Evolutionary conservation across 2,113 vertebrate species (phyloP).

Genomic region (Nycticryphes semicollaris): DNA sequence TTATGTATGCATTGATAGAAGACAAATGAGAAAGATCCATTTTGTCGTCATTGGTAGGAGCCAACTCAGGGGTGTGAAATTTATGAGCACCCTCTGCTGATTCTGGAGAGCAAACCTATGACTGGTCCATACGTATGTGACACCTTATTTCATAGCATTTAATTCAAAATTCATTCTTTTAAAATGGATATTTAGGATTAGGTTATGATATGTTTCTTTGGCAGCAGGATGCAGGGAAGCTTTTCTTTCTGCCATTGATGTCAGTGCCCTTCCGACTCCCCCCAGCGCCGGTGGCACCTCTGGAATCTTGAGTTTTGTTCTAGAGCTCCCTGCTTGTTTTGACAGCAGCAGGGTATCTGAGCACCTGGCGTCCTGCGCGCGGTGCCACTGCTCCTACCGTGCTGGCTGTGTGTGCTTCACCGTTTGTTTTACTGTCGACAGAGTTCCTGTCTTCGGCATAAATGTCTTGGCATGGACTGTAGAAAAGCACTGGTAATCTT

Average conservation of each 20-base stretch:
- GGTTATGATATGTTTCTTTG: neutral
- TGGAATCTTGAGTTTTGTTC: neutral
- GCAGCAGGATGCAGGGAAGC: neutral
- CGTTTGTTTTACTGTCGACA: neutral
- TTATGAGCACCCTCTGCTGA: neutral
- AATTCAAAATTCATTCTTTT: neutral
- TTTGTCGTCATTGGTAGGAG: neutral
- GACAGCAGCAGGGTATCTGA: neutral
- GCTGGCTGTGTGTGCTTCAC: neutral
- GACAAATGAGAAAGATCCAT: neutral
- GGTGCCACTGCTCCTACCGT: neutral
- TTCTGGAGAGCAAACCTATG: neutral
- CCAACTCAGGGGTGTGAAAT: neutral
- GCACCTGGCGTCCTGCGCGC: neutral
- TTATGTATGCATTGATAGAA: neutral
- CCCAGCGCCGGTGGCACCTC: accelerated
- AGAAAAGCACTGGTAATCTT: neutral
- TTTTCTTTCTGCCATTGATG: neutral
- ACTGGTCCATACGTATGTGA: neutral
- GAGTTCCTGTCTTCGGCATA: neutral
- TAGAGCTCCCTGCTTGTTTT: neutral
- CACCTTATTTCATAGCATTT: neutral
- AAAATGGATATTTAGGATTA: neutral
- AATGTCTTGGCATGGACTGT: neutral
- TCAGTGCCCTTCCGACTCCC: accelerated